phyloP scores from a whole-genome alignment of 2,113 vertebrate genomes.

The Oncorhynchus tshawytscha region DNA sequence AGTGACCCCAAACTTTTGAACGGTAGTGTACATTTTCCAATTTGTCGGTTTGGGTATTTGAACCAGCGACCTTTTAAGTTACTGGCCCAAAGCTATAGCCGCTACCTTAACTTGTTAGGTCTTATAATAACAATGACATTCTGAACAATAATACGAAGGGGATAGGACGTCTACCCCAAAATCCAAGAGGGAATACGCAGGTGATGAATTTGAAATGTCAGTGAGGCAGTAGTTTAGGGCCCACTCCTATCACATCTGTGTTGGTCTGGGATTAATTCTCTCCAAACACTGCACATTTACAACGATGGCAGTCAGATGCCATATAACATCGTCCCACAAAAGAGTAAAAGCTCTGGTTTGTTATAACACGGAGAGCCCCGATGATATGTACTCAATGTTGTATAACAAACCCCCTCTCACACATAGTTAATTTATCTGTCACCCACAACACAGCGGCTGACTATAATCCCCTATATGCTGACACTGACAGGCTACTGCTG shows the following conservation, averaged over 20 bases:
- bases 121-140: neutral
- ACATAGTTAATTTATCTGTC: slow-evolving; percentile 49
- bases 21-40: no score
- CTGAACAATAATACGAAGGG: neutral
- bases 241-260: no score
- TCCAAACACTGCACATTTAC: neutral
- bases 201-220: neutral
- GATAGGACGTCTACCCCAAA: neutral
- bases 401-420: slow-evolving; percentile 7
- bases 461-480: slow-evolving; percentile 56
- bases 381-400: slow-evolving; percentile 11
- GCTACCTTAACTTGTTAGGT: no score
- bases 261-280: neutral
- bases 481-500: slow-evolving; percentile 24
- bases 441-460: slow-evolving; percentile 41
- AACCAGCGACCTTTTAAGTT: no score
- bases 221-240: neutral
- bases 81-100: no score
- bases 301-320: slow-evolving; percentile 6
- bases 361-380: neutral
- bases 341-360: neutral
- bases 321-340: neutral
- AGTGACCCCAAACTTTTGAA: no score
- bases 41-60: no score
- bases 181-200: neutral